Percentiles rank a stretch among this genome's conserved stretches.
Evolutionary conservation across 2,113 vertebrate genomes (phyloP).

Genomic region (Psophia crepitans): DNA sequence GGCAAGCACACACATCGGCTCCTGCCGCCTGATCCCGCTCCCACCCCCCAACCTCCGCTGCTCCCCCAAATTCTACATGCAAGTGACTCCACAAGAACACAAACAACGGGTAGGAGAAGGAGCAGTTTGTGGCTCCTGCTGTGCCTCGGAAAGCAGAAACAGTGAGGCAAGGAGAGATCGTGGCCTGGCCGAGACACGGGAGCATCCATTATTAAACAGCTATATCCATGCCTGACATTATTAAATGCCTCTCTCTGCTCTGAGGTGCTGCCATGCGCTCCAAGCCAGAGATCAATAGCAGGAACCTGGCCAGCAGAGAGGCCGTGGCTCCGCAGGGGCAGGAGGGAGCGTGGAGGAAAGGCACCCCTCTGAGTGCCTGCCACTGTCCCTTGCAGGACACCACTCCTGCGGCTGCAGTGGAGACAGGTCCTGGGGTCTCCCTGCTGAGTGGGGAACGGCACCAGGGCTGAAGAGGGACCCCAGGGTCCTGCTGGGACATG

Average conservation of each 20-base stretch:
- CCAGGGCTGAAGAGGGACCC: neutral
- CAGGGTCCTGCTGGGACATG: neutral
- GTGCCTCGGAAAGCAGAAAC: neutral
- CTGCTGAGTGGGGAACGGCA: neutral
- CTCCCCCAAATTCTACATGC: neutral
- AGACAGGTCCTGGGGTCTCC: neutral
- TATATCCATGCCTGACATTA: neutral
- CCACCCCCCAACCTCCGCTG: neutral
- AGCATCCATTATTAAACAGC: constrained; percentile 56
- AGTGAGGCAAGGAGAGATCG: neutral
- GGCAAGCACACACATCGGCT: neutral
- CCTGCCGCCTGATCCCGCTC: neutral
- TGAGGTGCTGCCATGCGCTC: neutral
- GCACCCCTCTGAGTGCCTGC: neutral
- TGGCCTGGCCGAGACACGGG: neutral
- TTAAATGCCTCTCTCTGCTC: constrained; percentile 53
- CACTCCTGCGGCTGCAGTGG: neutral
- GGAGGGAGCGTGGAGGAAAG: neutral
- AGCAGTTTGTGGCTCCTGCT: neutral
- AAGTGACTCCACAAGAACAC: neutral
- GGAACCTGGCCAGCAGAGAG: neutral
- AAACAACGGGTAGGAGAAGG: neutral
- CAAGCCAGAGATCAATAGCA: constrained; percentile 16
- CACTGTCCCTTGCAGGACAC: neutral
- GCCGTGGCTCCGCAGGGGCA: neutral